phyloP scores from a whole-genome alignment of 2,888 invertebrate genomes.

The Campoplex nolae region DNA sequence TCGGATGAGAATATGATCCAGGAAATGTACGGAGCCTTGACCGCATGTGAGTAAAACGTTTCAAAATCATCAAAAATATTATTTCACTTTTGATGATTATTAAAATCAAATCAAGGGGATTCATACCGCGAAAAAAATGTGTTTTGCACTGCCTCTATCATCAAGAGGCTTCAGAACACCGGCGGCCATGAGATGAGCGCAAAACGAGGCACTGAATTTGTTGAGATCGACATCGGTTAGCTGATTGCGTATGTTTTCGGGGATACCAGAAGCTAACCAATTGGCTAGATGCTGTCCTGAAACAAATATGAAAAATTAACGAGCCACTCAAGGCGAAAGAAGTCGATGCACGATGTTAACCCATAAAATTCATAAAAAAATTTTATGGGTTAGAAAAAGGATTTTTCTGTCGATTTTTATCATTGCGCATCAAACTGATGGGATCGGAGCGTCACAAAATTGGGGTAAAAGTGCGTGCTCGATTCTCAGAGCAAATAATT shows the following conservation, averaged over 20 bases:
- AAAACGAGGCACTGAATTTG: constrained; percentile 92
- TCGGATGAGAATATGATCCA: background rate
- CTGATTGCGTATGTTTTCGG: constrained; percentile 88
- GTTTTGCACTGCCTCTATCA: constrained; percentile 89
- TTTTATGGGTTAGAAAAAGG: too few species aligned
- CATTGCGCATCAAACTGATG: background rate
- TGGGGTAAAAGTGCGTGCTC: background rate
- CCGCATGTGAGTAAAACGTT: background rate
- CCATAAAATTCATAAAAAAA: background rate
- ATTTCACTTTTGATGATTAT: background rate
- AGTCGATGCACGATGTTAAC: background rate
- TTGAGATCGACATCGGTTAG: constrained; percentile 90
- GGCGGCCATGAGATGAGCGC: constrained; percentile 94
- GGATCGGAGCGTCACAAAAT: background rate
- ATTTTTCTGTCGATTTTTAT: background rate
- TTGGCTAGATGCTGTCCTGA: constrained; percentile 96
- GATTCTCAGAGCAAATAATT: background rate
- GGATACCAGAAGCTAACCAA: constrained; percentile 93
- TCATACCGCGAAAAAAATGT: constrained; percentile 89
- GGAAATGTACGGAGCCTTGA: background rate
- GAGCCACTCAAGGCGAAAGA: background rate
- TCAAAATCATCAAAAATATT: background rate
- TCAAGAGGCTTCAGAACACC: constrained; percentile 93
- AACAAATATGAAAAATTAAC: constrained; percentile 75
- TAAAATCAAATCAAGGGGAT: background rate